phyloP scores from a whole-genome alignment of 92 coral and sea anemone species.

The Epizoanthus rinbou region DNA sequence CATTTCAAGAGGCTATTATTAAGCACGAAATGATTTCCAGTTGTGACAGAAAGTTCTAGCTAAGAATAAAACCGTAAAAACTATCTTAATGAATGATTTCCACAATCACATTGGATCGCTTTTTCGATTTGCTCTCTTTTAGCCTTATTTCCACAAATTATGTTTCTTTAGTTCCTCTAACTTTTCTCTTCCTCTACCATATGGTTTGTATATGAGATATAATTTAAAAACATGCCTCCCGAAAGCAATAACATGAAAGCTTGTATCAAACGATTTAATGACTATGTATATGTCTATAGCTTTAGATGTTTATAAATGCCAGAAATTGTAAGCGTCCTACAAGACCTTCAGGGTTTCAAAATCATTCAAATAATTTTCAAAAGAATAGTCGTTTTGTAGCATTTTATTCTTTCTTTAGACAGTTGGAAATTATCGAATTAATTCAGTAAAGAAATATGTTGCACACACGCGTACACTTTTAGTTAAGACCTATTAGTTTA shows the following conservation, averaged over 20 bases:
- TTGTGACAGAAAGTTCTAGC: not conserved
- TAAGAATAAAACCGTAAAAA: constrained; percentile 1
- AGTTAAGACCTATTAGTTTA: not conserved
- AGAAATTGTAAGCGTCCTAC: not conserved
- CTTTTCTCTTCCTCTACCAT: constrained; percentile 34
- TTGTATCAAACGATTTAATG: constrained; percentile 35
- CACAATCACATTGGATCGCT: constrained; percentile 57
- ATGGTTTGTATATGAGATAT: constrained; percentile 39
- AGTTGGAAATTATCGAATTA: constrained; percentile 2
- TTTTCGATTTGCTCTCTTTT: constrained; percentile 54
- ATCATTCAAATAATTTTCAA: constrained; percentile 20
- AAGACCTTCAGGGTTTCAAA: constrained; percentile 1
- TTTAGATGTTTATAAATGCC: constrained; percentile 4
- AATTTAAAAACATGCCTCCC: constrained; percentile 14
- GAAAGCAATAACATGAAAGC: constrained; percentile 15
- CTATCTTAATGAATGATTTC: constrained; percentile 63
- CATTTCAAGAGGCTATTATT: constrained; percentile 29
- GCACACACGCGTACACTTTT: not conserved
- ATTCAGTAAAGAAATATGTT: not conserved
- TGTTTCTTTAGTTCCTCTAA: constrained; percentile 50
- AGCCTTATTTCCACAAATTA: constrained; percentile 50
- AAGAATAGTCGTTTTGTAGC: not conserved
- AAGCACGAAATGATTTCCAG: constrained; percentile 1
- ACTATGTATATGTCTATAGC: constrained; percentile 3
- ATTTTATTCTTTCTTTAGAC: not conserved